A percentile compares a stretch with the other conserved stretches of the same genome.
These are phyloP conservation scores for Falco cherrug DNA, from an alignment of 2,797 vertebrate genomes.

Conservation along the genomic window DNA sequence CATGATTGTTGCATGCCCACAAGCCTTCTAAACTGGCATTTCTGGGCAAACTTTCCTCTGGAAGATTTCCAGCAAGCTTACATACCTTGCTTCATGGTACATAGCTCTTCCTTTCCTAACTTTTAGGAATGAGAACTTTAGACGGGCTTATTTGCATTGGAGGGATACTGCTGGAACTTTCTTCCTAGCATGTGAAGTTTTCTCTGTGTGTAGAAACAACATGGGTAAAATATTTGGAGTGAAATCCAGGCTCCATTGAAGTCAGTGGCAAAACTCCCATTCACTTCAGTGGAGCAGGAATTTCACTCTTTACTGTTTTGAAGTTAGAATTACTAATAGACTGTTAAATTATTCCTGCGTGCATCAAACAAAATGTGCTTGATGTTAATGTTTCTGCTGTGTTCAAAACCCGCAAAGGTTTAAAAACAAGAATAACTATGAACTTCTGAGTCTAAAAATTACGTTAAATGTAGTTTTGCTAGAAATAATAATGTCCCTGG, in stretches of 20 bases:
- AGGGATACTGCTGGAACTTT: slow-evolving; percentile 33
- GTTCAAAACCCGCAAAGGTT: slow-evolving; percentile 16
- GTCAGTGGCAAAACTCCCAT: slow-evolving; percentile 55
- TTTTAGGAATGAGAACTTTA: background rate
- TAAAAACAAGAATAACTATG: slow-evolving; percentile 28
- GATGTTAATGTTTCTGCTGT: slow-evolving; percentile 4
- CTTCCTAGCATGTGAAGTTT: slow-evolving; percentile 24
- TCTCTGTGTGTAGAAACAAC: slow-evolving; percentile 27
- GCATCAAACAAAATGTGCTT: slow-evolving; percentile 40
- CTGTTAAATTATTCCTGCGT: slow-evolving; percentile 33
- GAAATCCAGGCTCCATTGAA: slow-evolving; percentile 41
- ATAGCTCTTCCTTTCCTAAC: background rate
- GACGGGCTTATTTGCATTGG: slow-evolving; percentile 18
- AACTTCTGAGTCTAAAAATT: background rate
- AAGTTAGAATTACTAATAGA: slow-evolving; percentile 56
- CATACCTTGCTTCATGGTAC: background rate
- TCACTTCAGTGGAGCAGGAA: slow-evolving; percentile 16
- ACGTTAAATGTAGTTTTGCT: slow-evolving; percentile 46
- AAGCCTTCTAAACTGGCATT: background rate
- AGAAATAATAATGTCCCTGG: slow-evolving; percentile 72
- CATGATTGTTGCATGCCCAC: background rate
- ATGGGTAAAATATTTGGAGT: slow-evolving; percentile 41
- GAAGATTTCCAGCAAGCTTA: background rate
- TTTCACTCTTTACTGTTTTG: slow-evolving; percentile 45
- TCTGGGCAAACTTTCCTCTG: background rate